These are phyloP conservation scores for Nomada fabriciana DNA, from an alignment of 2,888 invertebrate species.

Conservation along the genomic window DNA sequence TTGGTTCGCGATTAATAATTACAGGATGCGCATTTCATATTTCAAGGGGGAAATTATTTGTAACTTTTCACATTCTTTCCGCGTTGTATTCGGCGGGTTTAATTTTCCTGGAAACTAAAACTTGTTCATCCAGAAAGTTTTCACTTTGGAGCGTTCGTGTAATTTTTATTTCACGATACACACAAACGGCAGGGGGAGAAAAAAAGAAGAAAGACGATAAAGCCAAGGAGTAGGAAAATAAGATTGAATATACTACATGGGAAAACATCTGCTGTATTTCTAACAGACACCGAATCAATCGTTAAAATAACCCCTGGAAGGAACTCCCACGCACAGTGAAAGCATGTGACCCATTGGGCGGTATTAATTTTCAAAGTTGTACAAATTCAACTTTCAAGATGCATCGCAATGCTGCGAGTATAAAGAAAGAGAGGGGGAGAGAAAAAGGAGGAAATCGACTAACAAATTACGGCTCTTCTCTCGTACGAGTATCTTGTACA, in stretches of 20 bases:
- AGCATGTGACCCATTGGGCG: neutral
- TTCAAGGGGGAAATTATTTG: conserved; percentile 8
- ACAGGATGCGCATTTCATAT: neutral
- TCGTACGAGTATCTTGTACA: conserved; percentile 63
- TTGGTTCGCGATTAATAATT: neutral
- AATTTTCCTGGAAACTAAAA: conserved; percentile 14
- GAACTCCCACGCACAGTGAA: neutral
- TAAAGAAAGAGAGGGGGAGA: neutral
- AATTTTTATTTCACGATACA: neutral
- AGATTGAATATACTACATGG: neutral
- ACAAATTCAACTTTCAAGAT: conserved; percentile 45
- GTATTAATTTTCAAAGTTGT: conserved; percentile 45
- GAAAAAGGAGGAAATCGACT: conserved; percentile 65
- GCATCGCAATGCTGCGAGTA: conserved; percentile 43
- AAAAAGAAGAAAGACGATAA: neutral
- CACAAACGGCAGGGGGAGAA: neutral
- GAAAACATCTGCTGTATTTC: neutral
- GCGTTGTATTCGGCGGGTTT: conserved; percentile 26
- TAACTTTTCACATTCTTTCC: conserved; percentile 12
- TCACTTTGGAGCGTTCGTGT: neutral
- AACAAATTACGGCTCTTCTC: conserved; percentile 69
- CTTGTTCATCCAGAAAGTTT: neutral
- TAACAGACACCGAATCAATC: conserved; percentile 16
- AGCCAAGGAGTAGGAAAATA: neutral
- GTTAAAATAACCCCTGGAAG: neutral